Percentiles rank a stretch among this genome's conserved stretches.
Conservation (phyloP, 2,888 invertebrate species). For the Philopedon plagiatum region DNA sequence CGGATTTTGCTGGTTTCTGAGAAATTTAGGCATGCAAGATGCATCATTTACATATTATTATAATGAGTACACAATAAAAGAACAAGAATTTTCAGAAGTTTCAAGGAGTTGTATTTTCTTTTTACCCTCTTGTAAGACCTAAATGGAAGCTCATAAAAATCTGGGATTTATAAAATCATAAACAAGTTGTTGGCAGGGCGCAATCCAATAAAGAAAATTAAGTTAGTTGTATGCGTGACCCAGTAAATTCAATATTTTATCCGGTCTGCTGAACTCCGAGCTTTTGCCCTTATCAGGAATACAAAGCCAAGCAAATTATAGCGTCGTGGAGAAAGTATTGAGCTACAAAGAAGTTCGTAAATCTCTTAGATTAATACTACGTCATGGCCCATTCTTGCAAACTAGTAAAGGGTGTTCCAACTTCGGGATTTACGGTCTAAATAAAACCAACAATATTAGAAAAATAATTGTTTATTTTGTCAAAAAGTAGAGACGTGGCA, state of each 20-base stretch:
- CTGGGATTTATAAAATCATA: constrained; percentile 1
- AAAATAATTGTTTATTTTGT: no score
- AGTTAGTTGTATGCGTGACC: constrained; percentile 16
- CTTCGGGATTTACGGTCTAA: no score
- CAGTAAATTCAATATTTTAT: constrained; percentile 1
- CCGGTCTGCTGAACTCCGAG: neutral
- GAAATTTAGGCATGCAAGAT: no score
- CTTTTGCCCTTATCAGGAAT: neutral
- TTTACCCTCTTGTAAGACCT: neutral
- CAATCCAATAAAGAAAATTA: constrained; percentile 17
- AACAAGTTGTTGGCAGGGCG: constrained; percentile 2
- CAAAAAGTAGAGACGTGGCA: no score
- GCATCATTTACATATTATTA: no score
- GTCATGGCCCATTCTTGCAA: no score
- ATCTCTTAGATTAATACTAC: neutral
- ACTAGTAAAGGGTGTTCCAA: no score
- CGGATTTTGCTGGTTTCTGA: no score
- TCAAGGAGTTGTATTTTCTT: no score
- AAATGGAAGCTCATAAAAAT: constrained; percentile 3
- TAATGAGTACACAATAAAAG: no score
- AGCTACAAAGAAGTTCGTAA: neutral
- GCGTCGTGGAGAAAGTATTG: neutral
- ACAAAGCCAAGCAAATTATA: neutral
- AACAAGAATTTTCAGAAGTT: no score
- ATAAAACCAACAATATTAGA: no score